Conservation (phyloP, 2,113 vertebrate species). For the Grammomys surdaster region DNA sequence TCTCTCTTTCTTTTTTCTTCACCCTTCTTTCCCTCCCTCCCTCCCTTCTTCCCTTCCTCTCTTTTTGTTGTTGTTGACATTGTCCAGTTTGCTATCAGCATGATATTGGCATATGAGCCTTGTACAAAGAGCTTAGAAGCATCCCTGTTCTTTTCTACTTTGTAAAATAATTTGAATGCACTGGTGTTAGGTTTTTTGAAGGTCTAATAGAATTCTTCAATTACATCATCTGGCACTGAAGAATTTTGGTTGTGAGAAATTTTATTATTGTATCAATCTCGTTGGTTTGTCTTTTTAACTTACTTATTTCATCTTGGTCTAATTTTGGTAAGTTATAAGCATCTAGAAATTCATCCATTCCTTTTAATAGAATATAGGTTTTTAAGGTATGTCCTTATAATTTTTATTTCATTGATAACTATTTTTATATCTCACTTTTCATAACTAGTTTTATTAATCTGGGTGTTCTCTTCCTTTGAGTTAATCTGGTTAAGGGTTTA, state of each 20-base stretch:
- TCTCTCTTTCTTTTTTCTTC: no score
- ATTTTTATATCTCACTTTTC: background rate
- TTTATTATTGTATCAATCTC: background rate
- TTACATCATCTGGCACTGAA: background rate
- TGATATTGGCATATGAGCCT: background rate
- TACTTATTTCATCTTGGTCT: background rate
- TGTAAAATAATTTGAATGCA: background rate
- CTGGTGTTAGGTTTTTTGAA: background rate
- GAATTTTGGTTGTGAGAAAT: background rate
- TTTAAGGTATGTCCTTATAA: background rate
- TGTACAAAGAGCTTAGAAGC: background rate
- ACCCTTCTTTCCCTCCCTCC: no score
- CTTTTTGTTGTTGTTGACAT: background rate
- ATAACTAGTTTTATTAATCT: background rate
- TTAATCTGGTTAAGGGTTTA: background rate
- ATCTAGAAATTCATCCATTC: slow-evolving; percentile 6
- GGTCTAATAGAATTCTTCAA: background rate
- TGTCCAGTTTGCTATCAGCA: background rate
- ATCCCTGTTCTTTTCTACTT: background rate
- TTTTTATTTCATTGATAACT: background rate
- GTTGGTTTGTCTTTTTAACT: background rate
- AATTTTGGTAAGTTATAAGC: background rate
- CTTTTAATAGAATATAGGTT: background rate
- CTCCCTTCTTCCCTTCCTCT: no score
- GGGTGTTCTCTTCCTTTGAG: background rate